Evolutionary conservation across 2,113 vertebrate genomes (phyloP).

Genomic region (Nanger granti): DNA sequence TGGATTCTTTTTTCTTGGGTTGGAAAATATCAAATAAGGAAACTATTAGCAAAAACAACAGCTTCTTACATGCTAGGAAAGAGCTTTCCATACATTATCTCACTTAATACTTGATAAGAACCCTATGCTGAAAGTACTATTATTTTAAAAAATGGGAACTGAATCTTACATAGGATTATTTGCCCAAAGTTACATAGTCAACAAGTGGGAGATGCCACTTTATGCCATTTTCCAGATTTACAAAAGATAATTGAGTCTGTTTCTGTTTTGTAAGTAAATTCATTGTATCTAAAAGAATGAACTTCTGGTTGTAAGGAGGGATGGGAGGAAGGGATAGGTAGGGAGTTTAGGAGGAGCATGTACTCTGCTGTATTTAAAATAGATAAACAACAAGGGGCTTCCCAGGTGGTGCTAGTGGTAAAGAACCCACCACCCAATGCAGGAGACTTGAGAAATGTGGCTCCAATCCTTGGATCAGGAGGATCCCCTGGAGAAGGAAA

Average conservation of each 20-base stretch:
- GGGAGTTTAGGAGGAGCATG: not conserved
- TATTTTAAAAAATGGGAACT: not conserved
- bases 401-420: not conserved
- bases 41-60: not conserved
- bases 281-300: not conserved
- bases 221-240: not conserved
- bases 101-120: not conserved
- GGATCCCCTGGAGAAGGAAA: not conserved
- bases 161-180: not conserved
- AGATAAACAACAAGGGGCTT: not conserved
- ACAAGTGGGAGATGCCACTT: not conserved
- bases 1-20: not conserved
- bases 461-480: not conserved
- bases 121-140: not conserved
- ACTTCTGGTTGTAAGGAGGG: not conserved
- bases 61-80: not conserved
- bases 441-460: not conserved
- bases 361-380: not conserved
- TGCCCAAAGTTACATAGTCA: not conserved
- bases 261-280: not conserved
- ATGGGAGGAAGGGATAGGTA: not conserved
- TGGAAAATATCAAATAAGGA: not conserved
- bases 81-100: not conserved
- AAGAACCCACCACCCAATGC: not conserved
- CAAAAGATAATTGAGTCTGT: not conserved